phyloP scores from a whole-genome alignment of 2,797 vertebrate species.

The Discoglossus pictus region DNA sequence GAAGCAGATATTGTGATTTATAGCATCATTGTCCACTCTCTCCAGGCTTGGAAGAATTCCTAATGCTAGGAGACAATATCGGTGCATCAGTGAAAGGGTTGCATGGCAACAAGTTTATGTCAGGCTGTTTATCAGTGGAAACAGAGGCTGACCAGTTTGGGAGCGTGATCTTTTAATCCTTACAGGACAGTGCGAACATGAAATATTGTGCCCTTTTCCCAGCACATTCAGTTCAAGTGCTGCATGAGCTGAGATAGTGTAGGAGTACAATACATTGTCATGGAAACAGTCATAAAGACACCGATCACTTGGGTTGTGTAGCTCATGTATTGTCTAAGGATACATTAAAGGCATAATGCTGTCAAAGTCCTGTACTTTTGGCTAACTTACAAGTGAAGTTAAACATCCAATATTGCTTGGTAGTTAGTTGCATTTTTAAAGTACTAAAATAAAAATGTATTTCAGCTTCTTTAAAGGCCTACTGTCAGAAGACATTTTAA shows the following conservation, averaged over 20 bases:
- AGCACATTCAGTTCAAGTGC: slow-evolving; percentile 16
- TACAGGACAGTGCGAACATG: slow-evolving; percentile 39
- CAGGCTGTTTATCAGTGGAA: slow-evolving; percentile 37
- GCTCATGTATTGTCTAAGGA: slow-evolving; percentile 22
- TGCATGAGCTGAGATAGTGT: slow-evolving; percentile 36
- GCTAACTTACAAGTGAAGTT: too few species aligned
- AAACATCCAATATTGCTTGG: too few species aligned
- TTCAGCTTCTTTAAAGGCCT: too few species aligned
- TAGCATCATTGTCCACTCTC: slow-evolving; percentile 24
- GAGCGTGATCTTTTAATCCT: slow-evolving; percentile 49
- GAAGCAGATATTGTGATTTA: slow-evolving; percentile 35
- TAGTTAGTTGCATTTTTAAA: too few species aligned
- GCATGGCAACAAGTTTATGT: slow-evolving; percentile 39
- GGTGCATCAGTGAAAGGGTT: slow-evolving; percentile 33
- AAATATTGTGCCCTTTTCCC: slow-evolving; percentile 37
- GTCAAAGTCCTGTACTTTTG: too few species aligned
- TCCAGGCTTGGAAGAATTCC: slow-evolving; percentile 22
- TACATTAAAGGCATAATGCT: slow-evolving; percentile 10
- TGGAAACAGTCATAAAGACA: slow-evolving; percentile 41
- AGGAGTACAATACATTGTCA: slow-evolving; percentile 33
- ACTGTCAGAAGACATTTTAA: too few species aligned
- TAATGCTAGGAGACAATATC: slow-evolving; percentile 27
- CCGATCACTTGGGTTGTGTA: slow-evolving; percentile 9
- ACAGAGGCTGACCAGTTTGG: slow-evolving; percentile 32
- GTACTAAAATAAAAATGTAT: too few species aligned